Evolutionary conservation across 2,113 vertebrate genomes (phyloP).

Genomic region (Actenoides hombroni): DNA sequence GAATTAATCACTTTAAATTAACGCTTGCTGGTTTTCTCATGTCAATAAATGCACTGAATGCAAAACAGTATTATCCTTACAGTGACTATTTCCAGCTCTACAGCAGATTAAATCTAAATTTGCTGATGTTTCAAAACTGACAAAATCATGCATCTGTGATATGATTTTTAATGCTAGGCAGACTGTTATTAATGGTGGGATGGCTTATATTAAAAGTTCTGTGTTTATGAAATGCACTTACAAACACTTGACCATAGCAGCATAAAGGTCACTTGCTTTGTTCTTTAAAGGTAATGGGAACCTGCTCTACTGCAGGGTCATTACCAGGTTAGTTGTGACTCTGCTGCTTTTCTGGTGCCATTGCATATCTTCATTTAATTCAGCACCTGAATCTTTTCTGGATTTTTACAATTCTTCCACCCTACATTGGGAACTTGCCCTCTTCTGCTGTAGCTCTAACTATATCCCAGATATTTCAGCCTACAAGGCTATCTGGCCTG

Average conservation of each 20-base stretch:
- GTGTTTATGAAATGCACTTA: not conserved
- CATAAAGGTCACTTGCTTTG: not conserved
- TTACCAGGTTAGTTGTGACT: not conserved
- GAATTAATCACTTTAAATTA: conserved; percentile 24
- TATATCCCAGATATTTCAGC: not conserved
- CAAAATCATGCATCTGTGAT: not conserved
- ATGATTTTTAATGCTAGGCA: not conserved
- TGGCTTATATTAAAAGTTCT: not conserved
- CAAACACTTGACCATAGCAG: not conserved
- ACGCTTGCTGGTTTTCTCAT: not conserved
- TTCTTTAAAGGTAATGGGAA: not conserved
- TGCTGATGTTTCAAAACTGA: conserved; percentile 25
- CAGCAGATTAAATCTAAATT: conserved; percentile 16
- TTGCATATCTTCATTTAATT: not conserved
- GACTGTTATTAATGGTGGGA: not conserved
- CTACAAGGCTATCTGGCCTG: not conserved
- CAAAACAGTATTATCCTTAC: not conserved
- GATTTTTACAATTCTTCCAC: not conserved
- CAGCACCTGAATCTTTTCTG: not conserved
- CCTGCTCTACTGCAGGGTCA: not conserved
- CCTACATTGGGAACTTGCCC: rapidly evolving
- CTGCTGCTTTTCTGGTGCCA: not conserved
- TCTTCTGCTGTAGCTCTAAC: not conserved
- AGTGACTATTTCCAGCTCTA: not conserved
- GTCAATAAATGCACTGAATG: not conserved